Evolutionary conservation across 2,888 invertebrate genomes (phyloP).

Genomic region (Zaprionus bogoriensis): DNA sequence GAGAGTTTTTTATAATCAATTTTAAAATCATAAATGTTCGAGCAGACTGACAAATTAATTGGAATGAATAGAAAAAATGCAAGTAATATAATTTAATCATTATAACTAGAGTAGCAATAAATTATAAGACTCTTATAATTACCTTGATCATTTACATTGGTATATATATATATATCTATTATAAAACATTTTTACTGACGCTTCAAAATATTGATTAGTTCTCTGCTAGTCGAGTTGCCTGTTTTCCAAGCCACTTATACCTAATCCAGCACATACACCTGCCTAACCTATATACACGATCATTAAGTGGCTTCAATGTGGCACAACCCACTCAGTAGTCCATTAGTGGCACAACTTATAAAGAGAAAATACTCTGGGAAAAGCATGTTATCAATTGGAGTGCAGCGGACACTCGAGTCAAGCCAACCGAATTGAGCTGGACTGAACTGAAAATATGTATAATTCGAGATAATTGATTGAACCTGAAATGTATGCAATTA

Average conservation of each 20-base stretch:
- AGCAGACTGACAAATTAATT: no score
- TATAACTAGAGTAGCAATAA: no score
- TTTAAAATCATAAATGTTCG: no score
- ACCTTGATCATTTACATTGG: no score
- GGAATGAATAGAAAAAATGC: no score
- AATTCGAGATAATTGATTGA: slow-evolving; percentile 62
- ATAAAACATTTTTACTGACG: no score
- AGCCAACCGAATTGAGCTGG: slow-evolving; percentile 3
- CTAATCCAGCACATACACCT: not conserved
- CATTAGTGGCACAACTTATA: slow-evolving; percentile 3
- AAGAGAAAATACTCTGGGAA: not conserved
- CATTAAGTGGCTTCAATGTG: slow-evolving; percentile 40
- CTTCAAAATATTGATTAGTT: no score
- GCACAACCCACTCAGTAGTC: slow-evolving; percentile 9
- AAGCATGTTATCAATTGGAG: slow-evolving; percentile 22
- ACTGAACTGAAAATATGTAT: slow-evolving; percentile 38
- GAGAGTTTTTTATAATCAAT: no score
- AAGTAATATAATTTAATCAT: no score
- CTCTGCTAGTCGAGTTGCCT: not conserved
- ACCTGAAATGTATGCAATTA: slow-evolving; percentile 55
- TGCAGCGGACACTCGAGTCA: slow-evolving; percentile 13
- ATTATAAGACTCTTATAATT: no score
- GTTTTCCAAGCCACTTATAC: not conserved
- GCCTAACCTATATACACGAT: slow-evolving; percentile 29
- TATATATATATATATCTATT: no score